Base-by-base conservation (phyloP, 2,888 invertebrate genomes). In the Caenorhabditis sp. region DNA sequence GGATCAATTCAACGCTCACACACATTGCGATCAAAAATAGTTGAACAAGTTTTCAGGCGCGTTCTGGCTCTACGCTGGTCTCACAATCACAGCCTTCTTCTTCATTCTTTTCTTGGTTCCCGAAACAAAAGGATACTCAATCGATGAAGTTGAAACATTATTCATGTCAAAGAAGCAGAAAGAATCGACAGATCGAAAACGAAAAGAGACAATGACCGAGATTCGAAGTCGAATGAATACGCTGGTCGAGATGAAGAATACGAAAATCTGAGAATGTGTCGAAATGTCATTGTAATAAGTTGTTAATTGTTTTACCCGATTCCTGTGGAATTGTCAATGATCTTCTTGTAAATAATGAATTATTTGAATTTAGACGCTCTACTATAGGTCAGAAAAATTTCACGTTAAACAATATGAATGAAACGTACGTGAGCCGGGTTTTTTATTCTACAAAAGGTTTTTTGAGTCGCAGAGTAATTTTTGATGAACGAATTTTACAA, bases 41-140 rank as follows among this genome's bases (percentile, higher is more conserved):
- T n/a, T n/a, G n/a, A n/a, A n/a, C n/a, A 17, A 12, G 2, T 43
- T 43, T 43, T 67, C 67, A 51, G 71, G 71, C 6, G 89, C 90
- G 1, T 91, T 90, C 82, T 90, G 89, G 86, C 78, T 91, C 64
- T 91, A 90, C 86, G 87, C 89, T 24, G 88, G 88, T 0, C 82
- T 90, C n/a, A 89, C 90, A 0, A 62, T 87, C 1, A 31, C 89
- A 0, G 90, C 89, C 0, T 77, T 89, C 8, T n/a, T 90, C 1
- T 88, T 90, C 65, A 87, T 91, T 73, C 84, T 83, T 49, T 72
- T 88, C n/a, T 83, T 89, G 50, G 86, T 91, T 53, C 91, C 91
- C 0, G 91, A 91, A 82, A 91, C 91, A 0, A 89, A 89, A 81
- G 90, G 90, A 1, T 86, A 87, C 49, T 84, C 86, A 27, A 86